phyloP scores from a whole-genome alignment of 2,797 vertebrate species.

The Enteromius anoplus region DNA sequence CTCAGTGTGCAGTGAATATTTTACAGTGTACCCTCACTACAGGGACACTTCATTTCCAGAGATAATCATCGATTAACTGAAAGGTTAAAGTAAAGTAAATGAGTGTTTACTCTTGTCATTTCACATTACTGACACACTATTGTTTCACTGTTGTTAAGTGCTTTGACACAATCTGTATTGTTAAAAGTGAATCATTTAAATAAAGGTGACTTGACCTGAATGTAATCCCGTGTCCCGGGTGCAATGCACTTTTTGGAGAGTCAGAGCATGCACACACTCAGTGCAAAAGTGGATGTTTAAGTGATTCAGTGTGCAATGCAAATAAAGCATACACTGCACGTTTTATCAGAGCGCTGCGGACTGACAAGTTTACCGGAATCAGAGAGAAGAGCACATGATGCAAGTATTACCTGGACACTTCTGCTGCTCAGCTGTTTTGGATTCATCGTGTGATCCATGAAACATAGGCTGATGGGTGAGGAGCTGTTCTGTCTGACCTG shows the following conservation, averaged over 20 bases:
- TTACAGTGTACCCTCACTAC: neutral
- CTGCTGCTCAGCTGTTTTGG: slow-evolving; percentile 93
- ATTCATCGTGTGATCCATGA: slow-evolving; percentile 88
- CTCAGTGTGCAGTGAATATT: neutral
- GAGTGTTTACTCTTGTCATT: too few relatives aligned
- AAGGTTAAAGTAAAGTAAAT: too few relatives aligned
- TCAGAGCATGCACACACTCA: neutral
- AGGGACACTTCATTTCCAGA: too few relatives aligned
- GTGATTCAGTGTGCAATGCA: neutral
- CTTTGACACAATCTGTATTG: too few relatives aligned
- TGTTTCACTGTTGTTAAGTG: too few relatives aligned
- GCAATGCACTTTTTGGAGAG: neutral
- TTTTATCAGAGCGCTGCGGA: neutral
- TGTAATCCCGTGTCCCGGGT: neutral
- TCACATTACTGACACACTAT: too few relatives aligned
- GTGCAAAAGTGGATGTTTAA: neutral
- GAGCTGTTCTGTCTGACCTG: slow-evolving; percentile 96
- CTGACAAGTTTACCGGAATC: neutral
- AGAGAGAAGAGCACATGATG: neutral
- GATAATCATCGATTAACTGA: too few relatives aligned
- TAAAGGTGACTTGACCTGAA: too few relatives aligned
- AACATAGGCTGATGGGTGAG: slow-evolving; percentile 94
- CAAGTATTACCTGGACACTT: slow-evolving; percentile 86
- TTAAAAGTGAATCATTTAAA: too few relatives aligned
- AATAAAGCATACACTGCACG: neutral